These are phyloP conservation scores for Hesperophylax magnus DNA, from an alignment of 1,140 invertebrate species.

Conservation along the genomic window DNA sequence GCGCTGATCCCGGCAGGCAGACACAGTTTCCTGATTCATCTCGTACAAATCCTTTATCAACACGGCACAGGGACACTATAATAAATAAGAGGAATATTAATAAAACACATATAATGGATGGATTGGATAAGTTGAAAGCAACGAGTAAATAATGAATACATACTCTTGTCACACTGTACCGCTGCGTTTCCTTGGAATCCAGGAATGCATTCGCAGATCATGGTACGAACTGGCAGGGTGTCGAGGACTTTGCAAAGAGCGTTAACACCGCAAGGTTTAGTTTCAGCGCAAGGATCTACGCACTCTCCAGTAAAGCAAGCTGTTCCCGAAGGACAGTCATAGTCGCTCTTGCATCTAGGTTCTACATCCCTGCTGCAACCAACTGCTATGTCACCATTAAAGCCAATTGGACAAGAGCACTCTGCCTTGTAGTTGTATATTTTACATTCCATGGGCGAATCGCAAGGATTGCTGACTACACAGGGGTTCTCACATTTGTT, in stretches of 20 bases:
- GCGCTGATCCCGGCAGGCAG: slow-evolving; percentile 81
- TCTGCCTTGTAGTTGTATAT: slow-evolving; percentile 83
- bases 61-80: slow-evolving; percentile 75
- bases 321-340: slow-evolving; percentile 85
- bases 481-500: slow-evolving; percentile 86
- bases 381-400: slow-evolving; percentile 74
- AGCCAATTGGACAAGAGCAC: slow-evolving; percentile 86
- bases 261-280: slow-evolving; percentile 86
- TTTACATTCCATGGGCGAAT: slow-evolving; percentile 79
- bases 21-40: slow-evolving; percentile 81
- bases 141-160: slow-evolving; percentile 56
- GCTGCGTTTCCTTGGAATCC: slow-evolving; percentile 88
- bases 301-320: slow-evolving; percentile 88
- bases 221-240: slow-evolving; percentile 86
- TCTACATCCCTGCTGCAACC: slow-evolving; percentile 77
- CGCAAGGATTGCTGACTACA: slow-evolving; percentile 75
- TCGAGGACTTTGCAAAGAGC: slow-evolving; percentile 86
- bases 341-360: slow-evolving; percentile 80
- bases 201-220: slow-evolving; percentile 90
- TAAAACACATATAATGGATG: neutral
- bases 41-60: slow-evolving; percentile 80
- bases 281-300: slow-evolving; percentile 85
- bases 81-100: slow-evolving; percentile 47
- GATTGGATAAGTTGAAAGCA: slow-evolving; percentile 25
- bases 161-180: slow-evolving; percentile 81